phyloP scores from a whole-genome alignment of 1,140 invertebrate genomes.

The Heliothis virescens region DNA sequence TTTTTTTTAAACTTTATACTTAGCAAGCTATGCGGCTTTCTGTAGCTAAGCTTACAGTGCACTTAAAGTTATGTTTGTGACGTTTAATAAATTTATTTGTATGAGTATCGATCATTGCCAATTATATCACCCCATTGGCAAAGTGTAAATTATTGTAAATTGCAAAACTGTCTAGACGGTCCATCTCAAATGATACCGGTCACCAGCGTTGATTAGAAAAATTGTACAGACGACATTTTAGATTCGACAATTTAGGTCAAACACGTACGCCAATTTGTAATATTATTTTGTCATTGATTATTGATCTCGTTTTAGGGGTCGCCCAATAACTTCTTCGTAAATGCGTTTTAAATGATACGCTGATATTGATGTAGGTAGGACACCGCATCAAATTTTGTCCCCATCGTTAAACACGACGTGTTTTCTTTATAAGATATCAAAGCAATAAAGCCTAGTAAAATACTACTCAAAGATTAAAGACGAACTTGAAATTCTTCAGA shows the following conservation, averaged over 20 bases:
- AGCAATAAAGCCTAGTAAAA: conserved; percentile 35
- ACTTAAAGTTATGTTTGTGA: neutral
- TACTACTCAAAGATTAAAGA: conserved; percentile 50
- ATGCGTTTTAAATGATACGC: conserved; percentile 11
- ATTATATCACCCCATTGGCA: conserved; percentile 21
- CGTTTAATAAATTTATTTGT: neutral
- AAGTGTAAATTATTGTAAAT: conserved; percentile 66
- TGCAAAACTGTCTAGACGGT: conserved; percentile 73
- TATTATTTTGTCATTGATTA: conserved; percentile 43
- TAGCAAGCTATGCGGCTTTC: too few relatives aligned
- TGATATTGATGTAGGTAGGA: neutral
- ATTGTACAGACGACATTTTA: conserved; percentile 64
- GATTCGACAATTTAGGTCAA: conserved; percentile 69
- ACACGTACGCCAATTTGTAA: conserved; percentile 52
- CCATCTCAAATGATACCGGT: conserved; percentile 64
- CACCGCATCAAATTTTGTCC: too few relatives aligned
- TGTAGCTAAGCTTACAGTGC: too few relatives aligned
- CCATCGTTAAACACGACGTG: neutral
- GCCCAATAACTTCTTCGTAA: conserved; percentile 21
- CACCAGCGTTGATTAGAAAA: conserved; percentile 65
- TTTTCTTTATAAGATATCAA: conserved; percentile 9
- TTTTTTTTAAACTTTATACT: too few relatives aligned
- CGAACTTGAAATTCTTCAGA: conserved; percentile 54
- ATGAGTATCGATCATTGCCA: conserved; percentile 11
- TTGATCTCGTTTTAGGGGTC: conserved; percentile 30